A percentile compares a stretch with the other conserved stretches of the same genome.
phyloP scores from a whole-genome alignment of 2,113 vertebrate species.

The Coreoperca whiteheadi region DNA sequence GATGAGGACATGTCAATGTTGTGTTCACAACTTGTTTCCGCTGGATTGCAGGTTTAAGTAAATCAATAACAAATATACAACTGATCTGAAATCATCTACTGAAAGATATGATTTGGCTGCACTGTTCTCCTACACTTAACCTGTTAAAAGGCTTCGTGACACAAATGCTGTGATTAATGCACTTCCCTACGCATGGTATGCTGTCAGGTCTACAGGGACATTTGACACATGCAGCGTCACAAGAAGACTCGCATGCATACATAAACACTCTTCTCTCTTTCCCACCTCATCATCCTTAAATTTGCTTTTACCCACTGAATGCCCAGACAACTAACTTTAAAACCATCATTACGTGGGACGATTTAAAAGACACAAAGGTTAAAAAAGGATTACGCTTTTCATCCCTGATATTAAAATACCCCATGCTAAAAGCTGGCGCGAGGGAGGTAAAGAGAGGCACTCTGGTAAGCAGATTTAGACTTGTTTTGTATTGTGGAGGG shows the following conservation, averaged over 20 bases:
- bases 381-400: conserved; percentile 72
- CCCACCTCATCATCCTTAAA: conserved; percentile 29
- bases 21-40: neutral
- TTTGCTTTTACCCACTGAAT: conserved; percentile 26
- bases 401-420: conserved; percentile 74
- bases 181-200: neutral
- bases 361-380: conserved; percentile 70
- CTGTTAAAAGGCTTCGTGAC: conserved; percentile 1
- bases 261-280: conserved; percentile 20
- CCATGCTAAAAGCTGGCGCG: conserved; percentile 58
- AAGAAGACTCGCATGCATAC: conserved; percentile 12
- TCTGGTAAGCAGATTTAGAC: conserved; percentile 77
- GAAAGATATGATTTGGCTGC: neutral
- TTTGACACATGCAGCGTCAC: conserved; percentile 18
- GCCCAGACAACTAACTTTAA: conserved; percentile 51
- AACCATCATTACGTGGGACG: conserved; percentile 66
- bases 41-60: neutral
- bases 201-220: neutral
- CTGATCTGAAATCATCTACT: conserved; percentile 2
- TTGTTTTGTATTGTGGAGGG: conserved; percentile 51
- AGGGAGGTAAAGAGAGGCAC: conserved; percentile 62
- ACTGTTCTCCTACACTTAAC: neutral
- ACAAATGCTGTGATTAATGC: conserved; percentile 24
- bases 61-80: conserved; percentile 12
- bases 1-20: neutral